These are phyloP conservation scores for Onychostoma macrolepis DNA, from an alignment of 2,113 vertebrate species.

Conservation along the genomic window DNA sequence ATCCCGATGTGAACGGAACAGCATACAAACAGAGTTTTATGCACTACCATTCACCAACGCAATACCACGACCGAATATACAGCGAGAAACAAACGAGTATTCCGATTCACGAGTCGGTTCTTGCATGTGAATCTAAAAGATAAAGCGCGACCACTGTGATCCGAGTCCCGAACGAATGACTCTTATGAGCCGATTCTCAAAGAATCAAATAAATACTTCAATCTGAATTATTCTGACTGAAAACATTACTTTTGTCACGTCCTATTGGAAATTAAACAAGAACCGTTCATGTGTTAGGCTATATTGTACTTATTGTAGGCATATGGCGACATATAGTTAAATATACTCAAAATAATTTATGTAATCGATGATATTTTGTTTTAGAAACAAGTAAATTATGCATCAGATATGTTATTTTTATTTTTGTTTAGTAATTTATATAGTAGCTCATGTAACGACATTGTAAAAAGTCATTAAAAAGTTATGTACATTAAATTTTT, in stretches of 20 bases:
- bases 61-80: neutral
- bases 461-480: neutral
- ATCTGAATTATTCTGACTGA: neutral
- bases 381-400: neutral
- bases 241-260: neutral
- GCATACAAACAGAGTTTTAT: neutral
- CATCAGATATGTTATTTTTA: neutral
- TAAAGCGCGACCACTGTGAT: neutral
- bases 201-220: neutral
- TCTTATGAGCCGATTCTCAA: neutral
- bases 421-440: neutral
- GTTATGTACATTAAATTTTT: neutral
- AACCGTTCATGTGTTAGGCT: neutral
- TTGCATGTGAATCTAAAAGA: neutral
- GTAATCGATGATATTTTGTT: neutral
- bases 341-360: neutral
- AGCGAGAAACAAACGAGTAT: neutral
- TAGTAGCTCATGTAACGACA: neutral
- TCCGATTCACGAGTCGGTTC: neutral
- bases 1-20: neutral
- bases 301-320: neutral
- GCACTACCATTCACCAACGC: neutral
- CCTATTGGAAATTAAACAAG: neutral
- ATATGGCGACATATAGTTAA: neutral
- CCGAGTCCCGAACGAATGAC: conserved; percentile 2